phyloP scores from a whole-genome alignment of 2,888 invertebrate genomes.

The Caenorhabditis wallacei region DNA sequence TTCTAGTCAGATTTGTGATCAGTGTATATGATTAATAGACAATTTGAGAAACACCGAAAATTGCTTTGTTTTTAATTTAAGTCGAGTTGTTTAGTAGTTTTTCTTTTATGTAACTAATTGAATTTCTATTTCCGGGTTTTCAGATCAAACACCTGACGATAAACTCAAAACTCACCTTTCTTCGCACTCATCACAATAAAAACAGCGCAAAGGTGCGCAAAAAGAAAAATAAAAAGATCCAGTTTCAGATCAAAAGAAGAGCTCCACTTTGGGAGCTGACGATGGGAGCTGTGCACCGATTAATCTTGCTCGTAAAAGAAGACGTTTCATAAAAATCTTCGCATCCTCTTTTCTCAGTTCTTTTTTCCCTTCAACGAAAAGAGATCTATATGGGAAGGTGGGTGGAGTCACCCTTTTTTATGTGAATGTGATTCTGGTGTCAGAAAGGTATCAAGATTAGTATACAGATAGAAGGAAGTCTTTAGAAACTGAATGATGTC shows the following conservation, averaged over 20 bases:
- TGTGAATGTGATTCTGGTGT: conserved; percentile 17
- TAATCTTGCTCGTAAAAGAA: conserved; percentile 44
- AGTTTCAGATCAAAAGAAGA: conserved; percentile 29
- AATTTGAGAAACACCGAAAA: too few relatives aligned
- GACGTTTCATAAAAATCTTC: conserved; percentile 57
- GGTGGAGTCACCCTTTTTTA: conserved; percentile 38
- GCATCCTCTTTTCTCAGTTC: conserved; percentile 19
- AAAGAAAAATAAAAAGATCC: conserved; percentile 9
- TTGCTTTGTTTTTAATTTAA: too few relatives aligned
- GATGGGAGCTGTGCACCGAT: conserved; percentile 24
- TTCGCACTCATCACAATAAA: conserved; percentile 40
- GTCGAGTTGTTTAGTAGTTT: too few relatives aligned
- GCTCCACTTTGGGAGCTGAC: conserved; percentile 7
- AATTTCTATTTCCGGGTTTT: conserved; percentile 1
- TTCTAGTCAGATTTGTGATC: too few relatives aligned
- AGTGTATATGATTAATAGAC: too few relatives aligned
- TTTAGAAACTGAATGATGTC: background rate
- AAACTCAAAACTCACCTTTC: conserved; percentile 33
- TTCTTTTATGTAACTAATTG: background rate
- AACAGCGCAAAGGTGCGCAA: conserved; percentile 22
- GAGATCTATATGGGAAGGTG: conserved; percentile 48
- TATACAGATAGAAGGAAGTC: conserved; percentile 1
- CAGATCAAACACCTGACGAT: background rate
- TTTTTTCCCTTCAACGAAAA: conserved; percentile 15
- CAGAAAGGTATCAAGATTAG: conserved; percentile 12